Conservation (phyloP, 92 coral and sea anemone species). For the Porites lobata region DNA sequence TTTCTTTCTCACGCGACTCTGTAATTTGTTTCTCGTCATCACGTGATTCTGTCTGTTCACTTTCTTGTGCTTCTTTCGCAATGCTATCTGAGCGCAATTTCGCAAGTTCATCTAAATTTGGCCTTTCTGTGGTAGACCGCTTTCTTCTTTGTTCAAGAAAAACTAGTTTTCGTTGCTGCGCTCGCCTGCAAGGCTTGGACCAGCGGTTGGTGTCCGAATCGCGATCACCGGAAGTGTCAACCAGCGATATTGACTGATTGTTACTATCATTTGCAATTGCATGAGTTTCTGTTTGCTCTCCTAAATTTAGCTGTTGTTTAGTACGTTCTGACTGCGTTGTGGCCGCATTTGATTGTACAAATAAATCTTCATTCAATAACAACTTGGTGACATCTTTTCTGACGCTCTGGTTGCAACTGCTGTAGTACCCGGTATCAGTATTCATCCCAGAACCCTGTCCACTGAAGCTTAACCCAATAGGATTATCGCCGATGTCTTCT, state of each 20-base stretch:
- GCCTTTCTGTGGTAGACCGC: constrained; percentile 33
- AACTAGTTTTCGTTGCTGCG: constrained; percentile 18
- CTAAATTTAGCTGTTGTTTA: constrained; percentile 11
- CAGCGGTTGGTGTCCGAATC: constrained; percentile 11
- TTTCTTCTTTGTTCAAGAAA: constrained; percentile 36
- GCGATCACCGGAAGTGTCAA: constrained; percentile 14
- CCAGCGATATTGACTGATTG: constrained; percentile 16
- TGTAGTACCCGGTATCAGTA: constrained; percentile 31
- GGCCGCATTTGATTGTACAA: constrained; percentile 25
- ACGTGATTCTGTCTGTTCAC: background rate
- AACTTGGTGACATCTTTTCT: constrained; percentile 31
- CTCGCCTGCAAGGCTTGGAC: constrained; percentile 23
- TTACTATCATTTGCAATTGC: background rate
- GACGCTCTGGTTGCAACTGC: constrained; percentile 24
- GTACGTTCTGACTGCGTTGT: background rate
- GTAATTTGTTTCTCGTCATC: constrained; percentile 1
- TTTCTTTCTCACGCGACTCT: constrained; percentile 3
- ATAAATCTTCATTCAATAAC: constrained; percentile 39
- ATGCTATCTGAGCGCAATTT: background rate
- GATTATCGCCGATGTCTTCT: background rate
- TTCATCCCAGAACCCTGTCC: constrained; percentile 9
- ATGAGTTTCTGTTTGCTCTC: constrained; percentile 10
- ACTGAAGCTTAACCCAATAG: background rate
- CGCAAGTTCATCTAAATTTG: constrained; percentile 29
- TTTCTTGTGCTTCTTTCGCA: background rate